Percentiles rank a stretch among this genome's conserved stretches.
Conservation (phyloP, 2,888 invertebrate genomes). For the Cancer borealis region DNA sequence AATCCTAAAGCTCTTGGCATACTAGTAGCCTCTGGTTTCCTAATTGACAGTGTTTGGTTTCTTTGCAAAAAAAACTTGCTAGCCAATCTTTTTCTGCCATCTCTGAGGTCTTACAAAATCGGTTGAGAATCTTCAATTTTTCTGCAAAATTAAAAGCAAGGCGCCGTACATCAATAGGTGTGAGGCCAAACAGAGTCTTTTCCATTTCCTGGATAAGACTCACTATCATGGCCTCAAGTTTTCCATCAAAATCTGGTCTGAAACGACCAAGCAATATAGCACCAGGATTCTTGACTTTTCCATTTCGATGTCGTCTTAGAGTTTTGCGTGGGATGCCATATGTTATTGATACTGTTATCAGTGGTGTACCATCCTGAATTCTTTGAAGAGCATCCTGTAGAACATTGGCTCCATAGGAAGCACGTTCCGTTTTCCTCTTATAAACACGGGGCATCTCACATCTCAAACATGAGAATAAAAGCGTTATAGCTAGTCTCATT, state of each 20-base stretch:
- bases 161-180: slow-evolving; percentile 78
- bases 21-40: slow-evolving; percentile 63
- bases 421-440: background rate
- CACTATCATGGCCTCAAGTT: slow-evolving; percentile 30
- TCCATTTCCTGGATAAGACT: slow-evolving; percentile 23
- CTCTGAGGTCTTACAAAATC: no score
- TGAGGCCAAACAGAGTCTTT: slow-evolving; percentile 77
- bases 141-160: slow-evolving; percentile 78
- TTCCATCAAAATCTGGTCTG: slow-evolving; percentile 51
- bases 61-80: slow-evolving; percentile 66
- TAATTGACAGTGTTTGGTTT: slow-evolving; percentile 56
- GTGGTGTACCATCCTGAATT: slow-evolving; percentile 47
- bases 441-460: background rate
- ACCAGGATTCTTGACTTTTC: slow-evolving; percentile 50
- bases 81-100: slow-evolving; percentile 73
- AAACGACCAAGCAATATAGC: slow-evolving; percentile 41
- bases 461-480: no score
- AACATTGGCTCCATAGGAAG: background rate
- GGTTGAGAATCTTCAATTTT: slow-evolving; percentile 52
- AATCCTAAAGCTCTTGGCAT: background rate
- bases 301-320: slow-evolving; percentile 38
- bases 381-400: slow-evolving; percentile 18
- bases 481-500: no score
- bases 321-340: slow-evolving; percentile 48
- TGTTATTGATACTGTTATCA: slow-evolving; percentile 11